These are phyloP conservation scores for Atta texana DNA, from an alignment of 1,140 invertebrate species.

Conservation along the genomic window DNA sequence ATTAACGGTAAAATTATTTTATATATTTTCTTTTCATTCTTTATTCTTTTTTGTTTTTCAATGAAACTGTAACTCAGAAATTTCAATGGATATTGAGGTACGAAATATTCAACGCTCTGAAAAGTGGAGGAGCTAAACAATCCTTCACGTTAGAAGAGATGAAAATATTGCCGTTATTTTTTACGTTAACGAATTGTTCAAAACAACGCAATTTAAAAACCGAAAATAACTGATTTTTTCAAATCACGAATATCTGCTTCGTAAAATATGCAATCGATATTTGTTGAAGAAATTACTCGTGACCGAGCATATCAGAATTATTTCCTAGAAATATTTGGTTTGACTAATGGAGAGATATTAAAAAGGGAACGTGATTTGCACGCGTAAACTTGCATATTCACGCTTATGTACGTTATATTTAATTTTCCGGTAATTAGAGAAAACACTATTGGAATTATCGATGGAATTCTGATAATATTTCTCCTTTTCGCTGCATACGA, in stretches of 20 bases:
- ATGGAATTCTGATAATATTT: conserved; percentile 63
- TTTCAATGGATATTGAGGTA: conserved; percentile 20
- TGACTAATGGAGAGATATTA: background rate
- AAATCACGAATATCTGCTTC: background rate
- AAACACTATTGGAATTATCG: conserved; percentile 69
- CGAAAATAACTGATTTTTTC: background rate
- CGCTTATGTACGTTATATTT: conserved; percentile 10
- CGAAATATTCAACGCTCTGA: conserved; percentile 28
- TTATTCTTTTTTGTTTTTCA: conserved; percentile 18
- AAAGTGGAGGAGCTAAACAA: conserved; percentile 36
- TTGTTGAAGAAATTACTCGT: background rate
- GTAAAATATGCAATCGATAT: background rate
- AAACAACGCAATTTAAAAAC: conserved; percentile 13
- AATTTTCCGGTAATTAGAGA: conserved; percentile 53
- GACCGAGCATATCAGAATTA: background rate
- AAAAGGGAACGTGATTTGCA: background rate
- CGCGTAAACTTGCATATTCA: background rate
- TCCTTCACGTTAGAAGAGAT: background rate
- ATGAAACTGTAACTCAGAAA: conserved; percentile 21
- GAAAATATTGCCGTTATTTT: background rate
- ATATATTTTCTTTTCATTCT: background rate
- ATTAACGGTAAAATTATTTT: background rate
- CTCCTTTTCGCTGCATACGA: conserved; percentile 26
- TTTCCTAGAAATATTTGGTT: background rate
- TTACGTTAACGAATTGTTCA: background rate